Percentiles rank a stretch among this genome's conserved stretches.
Conservation (phyloP, 2,888 invertebrate genomes). For the Spisula solida region DNA sequence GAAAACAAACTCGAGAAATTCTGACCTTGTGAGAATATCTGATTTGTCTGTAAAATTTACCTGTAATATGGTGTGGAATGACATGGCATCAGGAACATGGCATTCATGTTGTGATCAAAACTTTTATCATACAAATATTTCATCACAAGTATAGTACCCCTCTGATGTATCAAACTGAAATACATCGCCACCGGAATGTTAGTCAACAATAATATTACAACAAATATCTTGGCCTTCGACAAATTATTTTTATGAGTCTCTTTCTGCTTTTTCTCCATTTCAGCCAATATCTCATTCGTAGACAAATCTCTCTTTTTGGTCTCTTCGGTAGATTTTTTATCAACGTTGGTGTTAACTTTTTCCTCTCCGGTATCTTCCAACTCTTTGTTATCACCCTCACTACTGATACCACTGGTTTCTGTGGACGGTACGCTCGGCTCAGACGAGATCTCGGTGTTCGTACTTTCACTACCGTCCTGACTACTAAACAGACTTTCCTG, state of each 20-base stretch:
- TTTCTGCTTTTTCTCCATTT: conserved; percentile 72
- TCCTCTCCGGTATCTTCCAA: conserved; percentile 52
- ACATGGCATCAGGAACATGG: conserved; percentile 96
- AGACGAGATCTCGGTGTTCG: conserved; percentile 64
- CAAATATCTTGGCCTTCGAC: conserved; percentile 78
- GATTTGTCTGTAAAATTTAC: conserved; percentile 87
- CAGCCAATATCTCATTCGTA: conserved; percentile 66
- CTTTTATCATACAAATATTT: conserved; percentile 89
- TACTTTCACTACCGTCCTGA: conserved; percentile 60
- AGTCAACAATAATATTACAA: conserved; percentile 81
- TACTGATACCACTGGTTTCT: conserved; percentile 65
- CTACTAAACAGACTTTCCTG: conserved; percentile 71
- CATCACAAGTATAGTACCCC: conserved; percentile 93
- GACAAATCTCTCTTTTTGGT: conserved; percentile 61
- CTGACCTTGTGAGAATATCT: too few species aligned
- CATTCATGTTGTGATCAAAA: conserved; percentile 87
- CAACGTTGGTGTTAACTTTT: not conserved
- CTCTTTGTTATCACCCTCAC: conserved; percentile 49
- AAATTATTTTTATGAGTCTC: conserved; percentile 76
- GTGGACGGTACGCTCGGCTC: conserved; percentile 51
- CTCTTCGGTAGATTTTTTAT: not conserved
- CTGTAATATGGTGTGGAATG: conserved; percentile 96
- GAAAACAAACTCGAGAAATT: too few species aligned
- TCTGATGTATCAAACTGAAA: conserved; percentile 93
- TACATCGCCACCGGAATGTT: conserved; percentile 90